Conservation (phyloP, 2,113 vertebrate genomes). For the Lophura nycthemera region DNA sequence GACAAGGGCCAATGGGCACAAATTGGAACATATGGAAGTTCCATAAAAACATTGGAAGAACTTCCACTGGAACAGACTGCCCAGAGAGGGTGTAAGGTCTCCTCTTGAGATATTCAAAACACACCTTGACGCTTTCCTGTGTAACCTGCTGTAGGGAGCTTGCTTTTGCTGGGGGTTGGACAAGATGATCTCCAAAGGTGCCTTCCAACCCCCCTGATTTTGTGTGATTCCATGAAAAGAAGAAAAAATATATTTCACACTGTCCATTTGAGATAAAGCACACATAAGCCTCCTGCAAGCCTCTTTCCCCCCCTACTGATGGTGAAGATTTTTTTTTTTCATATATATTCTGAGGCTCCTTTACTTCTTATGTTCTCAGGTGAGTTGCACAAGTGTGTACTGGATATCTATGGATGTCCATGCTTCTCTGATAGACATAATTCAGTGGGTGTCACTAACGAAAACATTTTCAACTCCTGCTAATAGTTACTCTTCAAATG, state of each 20-base stretch:
- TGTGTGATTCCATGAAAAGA: neutral
- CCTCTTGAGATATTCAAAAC: no score
- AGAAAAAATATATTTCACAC: neutral
- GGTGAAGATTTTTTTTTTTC: neutral
- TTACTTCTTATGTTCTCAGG: neutral
- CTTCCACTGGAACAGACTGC: no score
- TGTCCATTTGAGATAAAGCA: neutral
- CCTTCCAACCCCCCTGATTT: no score
- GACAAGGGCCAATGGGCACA: no score
- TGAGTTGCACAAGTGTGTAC: neutral
- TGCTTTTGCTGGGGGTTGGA: no score
- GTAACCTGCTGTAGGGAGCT: no score
- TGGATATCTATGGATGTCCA: neutral
- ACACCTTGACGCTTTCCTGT: no score
- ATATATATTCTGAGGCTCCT: neutral
- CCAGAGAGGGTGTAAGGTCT: no score
- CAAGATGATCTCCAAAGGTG: no score
- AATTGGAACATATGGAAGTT: no score
- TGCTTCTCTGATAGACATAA: neutral
- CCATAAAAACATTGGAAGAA: no score
- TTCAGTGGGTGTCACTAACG: neutral
- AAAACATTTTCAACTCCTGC: neutral
- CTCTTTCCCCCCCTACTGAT: neutral
- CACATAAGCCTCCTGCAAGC: neutral
- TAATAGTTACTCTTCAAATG: neutral